phyloP scores from a whole-genome alignment of 2,888 invertebrate genomes.

The Rhodophaea formosa region DNA sequence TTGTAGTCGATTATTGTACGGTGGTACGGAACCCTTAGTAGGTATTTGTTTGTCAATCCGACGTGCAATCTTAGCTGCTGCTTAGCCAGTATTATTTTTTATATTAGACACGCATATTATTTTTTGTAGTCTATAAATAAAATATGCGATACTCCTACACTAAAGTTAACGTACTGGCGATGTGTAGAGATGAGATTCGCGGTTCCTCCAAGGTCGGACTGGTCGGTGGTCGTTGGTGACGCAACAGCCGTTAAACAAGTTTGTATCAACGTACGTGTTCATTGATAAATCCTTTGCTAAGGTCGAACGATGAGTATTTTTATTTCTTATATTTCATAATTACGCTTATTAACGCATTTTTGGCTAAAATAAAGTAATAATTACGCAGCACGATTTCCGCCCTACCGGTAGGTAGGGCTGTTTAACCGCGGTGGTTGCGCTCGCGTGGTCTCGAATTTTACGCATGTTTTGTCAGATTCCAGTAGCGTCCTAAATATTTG shows the following conservation, averaged over 20 bases:
- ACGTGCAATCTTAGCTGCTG: no score
- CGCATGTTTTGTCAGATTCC: no score
- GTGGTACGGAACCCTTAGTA: no score
- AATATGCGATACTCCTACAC: conserved; percentile 32
- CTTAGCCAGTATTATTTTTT: conserved; percentile 28
- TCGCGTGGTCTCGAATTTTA: no score
- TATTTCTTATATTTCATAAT: not conserved
- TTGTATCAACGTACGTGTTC: conserved; percentile 54
- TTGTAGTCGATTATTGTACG: no score
- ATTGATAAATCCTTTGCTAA: conserved; percentile 56
- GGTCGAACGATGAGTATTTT: conserved; percentile 37
- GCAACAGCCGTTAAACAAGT: conserved; percentile 65
- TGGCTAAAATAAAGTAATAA: not conserved
- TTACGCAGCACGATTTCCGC: not conserved
- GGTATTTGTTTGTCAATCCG: no score
- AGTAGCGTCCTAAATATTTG: no score
- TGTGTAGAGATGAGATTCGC: conserved; percentile 36
- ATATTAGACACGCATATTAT: conserved; percentile 29
- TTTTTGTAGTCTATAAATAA: conserved; percentile 28
- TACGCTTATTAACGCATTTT: not conserved
- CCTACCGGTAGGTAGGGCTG: no score
- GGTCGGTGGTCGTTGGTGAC: conserved; percentile 57
- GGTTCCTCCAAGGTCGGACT: conserved; percentile 63
- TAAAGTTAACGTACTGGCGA: conserved; percentile 29
- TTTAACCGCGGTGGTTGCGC: no score